These are phyloP conservation scores for Phthorimaea operculella DNA, from an alignment of 1,140 invertebrate species.

Conservation along the genomic window DNA sequence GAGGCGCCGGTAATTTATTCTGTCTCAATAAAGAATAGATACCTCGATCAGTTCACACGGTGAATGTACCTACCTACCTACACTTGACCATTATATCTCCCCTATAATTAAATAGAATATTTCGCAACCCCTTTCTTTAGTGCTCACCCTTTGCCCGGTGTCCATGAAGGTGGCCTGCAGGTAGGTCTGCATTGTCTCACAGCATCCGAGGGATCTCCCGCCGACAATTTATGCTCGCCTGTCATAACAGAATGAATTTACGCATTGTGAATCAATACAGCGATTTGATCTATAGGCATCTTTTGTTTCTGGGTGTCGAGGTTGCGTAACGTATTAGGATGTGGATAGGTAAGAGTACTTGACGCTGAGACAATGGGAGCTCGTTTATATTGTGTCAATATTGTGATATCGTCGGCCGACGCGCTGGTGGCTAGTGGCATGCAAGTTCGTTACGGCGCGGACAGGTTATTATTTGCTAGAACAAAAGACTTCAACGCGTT, in stretches of 20 bases:
- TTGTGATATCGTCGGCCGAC: background rate
- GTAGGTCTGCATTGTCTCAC: constrained; percentile 53
- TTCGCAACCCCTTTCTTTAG: constrained; percentile 38
- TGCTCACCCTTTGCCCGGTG: constrained; percentile 44
- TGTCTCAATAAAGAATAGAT: constrained; percentile 2
- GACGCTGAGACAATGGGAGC: constrained; percentile 33
- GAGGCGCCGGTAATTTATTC: constrained; percentile 15
- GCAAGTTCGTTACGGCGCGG: background rate
- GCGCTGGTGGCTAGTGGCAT: no score
- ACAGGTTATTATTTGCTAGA: background rate
- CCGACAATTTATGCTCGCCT: constrained; percentile 61
- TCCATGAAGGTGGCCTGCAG: constrained; percentile 49
- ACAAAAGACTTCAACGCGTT: constrained; percentile 2
- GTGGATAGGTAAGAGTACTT: constrained; percentile 37
- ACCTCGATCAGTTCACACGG: constrained; percentile 50
- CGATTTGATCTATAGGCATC: constrained; percentile 52
- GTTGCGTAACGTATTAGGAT: constrained; percentile 52
- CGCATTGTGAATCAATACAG: constrained; percentile 65
- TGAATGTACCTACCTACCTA: no score
- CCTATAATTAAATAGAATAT: constrained; percentile 50
- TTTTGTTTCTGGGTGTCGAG: constrained; percentile 58
- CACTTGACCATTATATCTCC: constrained; percentile 48
- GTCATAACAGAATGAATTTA: constrained; percentile 67
- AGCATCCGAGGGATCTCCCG: constrained; percentile 61
- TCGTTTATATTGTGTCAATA: constrained; percentile 32